Percentiles rank a stretch among this genome's conserved stretches.
Evolutionary conservation across 2,888 invertebrate species (phyloP).

Genomic region (Dicyrtomina minuta): DNA sequence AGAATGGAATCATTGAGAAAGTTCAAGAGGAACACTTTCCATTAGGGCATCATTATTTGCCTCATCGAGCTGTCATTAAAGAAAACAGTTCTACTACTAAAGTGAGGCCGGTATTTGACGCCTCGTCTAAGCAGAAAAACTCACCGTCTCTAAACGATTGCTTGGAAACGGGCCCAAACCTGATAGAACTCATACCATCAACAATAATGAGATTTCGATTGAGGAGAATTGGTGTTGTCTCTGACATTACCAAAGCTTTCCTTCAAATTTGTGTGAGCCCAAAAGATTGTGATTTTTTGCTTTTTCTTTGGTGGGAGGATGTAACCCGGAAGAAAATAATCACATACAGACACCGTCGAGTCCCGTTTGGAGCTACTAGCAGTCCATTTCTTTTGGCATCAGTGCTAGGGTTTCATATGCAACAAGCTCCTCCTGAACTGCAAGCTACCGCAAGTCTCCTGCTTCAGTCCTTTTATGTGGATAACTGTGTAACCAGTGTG

Average conservation of each 20-base stretch:
- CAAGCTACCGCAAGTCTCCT: too few relatives aligned
- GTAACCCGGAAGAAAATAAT: too few relatives aligned
- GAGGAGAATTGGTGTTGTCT: conserved; percentile 26
- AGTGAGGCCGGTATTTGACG: conserved; percentile 50
- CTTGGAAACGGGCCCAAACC: conserved; percentile 43
- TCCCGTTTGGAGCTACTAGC: too few relatives aligned
- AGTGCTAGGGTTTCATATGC: too few relatives aligned
- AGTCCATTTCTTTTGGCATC: too few relatives aligned
- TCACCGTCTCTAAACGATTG: conserved; percentile 43
- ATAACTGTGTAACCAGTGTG: conserved; percentile 52
- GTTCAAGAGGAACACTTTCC: background rate
- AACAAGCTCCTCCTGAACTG: too few relatives aligned
- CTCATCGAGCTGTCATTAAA: too few relatives aligned
- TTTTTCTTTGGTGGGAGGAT: too few relatives aligned
- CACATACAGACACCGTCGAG: too few relatives aligned
- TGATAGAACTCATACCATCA: conserved; percentile 38
- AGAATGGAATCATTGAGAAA: conserved; percentile 9
- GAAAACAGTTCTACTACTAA: background rate
- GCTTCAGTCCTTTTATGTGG: too few relatives aligned
- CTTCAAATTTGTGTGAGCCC: conserved; percentile 52
- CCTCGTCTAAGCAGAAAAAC: conserved; percentile 39
- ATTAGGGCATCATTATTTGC: background rate
- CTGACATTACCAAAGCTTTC: conserved; percentile 55
- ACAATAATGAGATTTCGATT: conserved; percentile 35
- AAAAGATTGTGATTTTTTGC: conserved; percentile 53